Evolutionary conservation across 2,888 invertebrate species (phyloP).

Genomic region (Therioaphis trifolii): DNA sequence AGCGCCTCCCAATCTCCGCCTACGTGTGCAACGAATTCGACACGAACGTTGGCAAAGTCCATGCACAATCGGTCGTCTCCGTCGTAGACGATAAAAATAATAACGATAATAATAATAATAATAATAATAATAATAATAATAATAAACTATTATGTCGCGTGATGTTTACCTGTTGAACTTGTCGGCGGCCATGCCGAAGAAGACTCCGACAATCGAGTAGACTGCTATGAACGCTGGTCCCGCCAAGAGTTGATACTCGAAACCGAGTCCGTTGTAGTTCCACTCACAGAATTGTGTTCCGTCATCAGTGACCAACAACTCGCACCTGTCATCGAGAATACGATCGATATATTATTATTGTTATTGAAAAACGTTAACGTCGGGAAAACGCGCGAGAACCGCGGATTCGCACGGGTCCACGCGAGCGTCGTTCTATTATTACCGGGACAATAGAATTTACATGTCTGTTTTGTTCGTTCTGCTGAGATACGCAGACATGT

Average conservation of each 20-base stretch:
- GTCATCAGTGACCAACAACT: slow-evolving; percentile 74
- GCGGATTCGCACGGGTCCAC: too few relatives aligned
- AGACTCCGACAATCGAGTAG: slow-evolving; percentile 87
- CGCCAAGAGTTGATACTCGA: slow-evolving; percentile 91
- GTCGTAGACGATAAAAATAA: too few relatives aligned
- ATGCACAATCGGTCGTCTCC: too few relatives aligned
- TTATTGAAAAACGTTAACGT: neutral
- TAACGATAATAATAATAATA: too few relatives aligned
- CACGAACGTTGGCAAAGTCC: neutral
- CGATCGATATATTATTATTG: too few relatives aligned
- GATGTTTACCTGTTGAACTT: slow-evolving; percentile 72
- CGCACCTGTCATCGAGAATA: slow-evolving; percentile 74
- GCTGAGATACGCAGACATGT: too few relatives aligned
- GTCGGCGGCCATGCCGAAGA: slow-evolving; percentile 86
- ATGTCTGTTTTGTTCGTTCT: neutral
- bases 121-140: too few relatives aligned
- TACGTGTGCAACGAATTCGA: neutral
- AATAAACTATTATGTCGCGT: too few relatives aligned
- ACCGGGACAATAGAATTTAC: neutral
- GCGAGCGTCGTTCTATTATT: neutral
- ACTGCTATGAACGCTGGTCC: slow-evolving; percentile 93
- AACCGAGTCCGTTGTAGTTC: slow-evolving; percentile 91
- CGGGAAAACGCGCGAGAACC: neutral
- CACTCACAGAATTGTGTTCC: slow-evolving; percentile 86
- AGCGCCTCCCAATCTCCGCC: neutral